Conservation (phyloP, 2,113 vertebrate species). For the Corydoras sp. region DNA sequence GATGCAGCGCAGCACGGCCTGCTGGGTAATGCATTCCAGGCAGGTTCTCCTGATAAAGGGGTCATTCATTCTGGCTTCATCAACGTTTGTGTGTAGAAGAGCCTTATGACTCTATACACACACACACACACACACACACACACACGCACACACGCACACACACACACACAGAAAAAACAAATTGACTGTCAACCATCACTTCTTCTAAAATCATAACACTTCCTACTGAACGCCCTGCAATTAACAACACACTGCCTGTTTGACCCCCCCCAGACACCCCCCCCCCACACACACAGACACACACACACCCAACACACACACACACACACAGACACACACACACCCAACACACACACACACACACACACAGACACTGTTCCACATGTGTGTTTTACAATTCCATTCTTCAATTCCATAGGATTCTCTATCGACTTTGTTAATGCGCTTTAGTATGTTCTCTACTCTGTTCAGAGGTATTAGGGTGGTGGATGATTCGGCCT, state of each 20-base stretch:
- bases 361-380: not conserved
- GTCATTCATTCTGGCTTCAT: constrained; percentile 36
- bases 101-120: constrained; percentile 25
- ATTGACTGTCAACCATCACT: constrained; percentile 30
- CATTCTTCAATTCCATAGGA: no score
- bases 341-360: constrained; percentile 12
- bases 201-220: not conserved
- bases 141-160: no score
- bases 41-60: constrained; percentile 40
- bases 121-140: constrained; percentile 21
- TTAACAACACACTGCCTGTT: no score
- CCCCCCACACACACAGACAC: not conserved
- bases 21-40: constrained; percentile 34
- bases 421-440: no score
- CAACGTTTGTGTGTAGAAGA: constrained; percentile 28
- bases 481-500: no score
- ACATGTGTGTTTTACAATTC: not conserved
- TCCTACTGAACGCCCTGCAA: no score
- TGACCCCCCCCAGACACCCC: no score
- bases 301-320: not conserved
- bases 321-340: not conserved
- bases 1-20: constrained; percentile 29
- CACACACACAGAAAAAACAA: no score
- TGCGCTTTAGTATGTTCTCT: no score
- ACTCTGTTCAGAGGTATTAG: no score